Evolutionary conservation across 2,888 invertebrate species (phyloP).

Genomic region (Volucella zonaria): DNA sequence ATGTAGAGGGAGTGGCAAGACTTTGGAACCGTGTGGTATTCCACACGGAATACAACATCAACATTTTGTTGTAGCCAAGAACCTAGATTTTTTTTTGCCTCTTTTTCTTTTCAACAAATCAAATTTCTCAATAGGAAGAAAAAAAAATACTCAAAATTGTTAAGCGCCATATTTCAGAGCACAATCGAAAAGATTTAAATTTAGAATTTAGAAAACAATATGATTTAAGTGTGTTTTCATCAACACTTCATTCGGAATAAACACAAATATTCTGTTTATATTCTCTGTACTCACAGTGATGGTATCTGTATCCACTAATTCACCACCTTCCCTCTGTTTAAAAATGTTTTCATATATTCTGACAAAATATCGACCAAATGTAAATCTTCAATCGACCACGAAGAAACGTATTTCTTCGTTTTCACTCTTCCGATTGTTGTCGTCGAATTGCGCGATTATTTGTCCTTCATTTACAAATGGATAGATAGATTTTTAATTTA

Average conservation of each 20-base stretch:
- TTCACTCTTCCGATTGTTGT: conserved; percentile 22
- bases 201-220: conserved; percentile 28
- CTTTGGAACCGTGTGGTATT: too few species aligned
- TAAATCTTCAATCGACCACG: conserved; percentile 37
- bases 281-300: neutral
- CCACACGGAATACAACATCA: too few species aligned
- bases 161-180: too few species aligned
- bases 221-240: conserved; percentile 41
- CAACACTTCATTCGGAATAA: conserved; percentile 25
- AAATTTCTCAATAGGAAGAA: conserved; percentile 1
- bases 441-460: conserved; percentile 28
- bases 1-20: too few species aligned
- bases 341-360: neutral
- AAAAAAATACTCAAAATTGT: neutral
- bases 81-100: neutral
- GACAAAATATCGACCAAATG: conserved; percentile 45
- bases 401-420: neutral
- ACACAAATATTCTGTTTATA: conserved; percentile 6
- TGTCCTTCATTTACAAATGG: conserved; percentile 36
- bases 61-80: neutral
- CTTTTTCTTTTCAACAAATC: neutral
- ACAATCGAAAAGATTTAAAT: conserved; percentile 28
- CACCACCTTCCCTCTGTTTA: too few species aligned
- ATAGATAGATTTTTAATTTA: conserved; percentile 60
- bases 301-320: too few species aligned